These are phyloP conservation scores for Cranoglanis bouderius DNA, from an alignment of 2,113 vertebrate genomes.

Conservation along the genomic window DNA sequence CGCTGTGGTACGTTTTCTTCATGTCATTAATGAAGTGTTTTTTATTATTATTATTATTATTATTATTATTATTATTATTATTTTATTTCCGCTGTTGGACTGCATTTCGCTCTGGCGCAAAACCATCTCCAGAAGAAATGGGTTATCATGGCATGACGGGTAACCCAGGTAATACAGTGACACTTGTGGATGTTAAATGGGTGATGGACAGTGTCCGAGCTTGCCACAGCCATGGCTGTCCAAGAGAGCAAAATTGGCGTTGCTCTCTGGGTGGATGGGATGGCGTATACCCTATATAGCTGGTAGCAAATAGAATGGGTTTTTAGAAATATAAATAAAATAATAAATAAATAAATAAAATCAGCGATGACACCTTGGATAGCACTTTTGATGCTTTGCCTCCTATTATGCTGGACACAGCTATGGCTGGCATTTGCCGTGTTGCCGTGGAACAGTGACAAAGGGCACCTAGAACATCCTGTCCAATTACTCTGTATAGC, in stretches of 20 bases:
- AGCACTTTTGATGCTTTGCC: not conserved
- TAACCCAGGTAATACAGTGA: not conserved
- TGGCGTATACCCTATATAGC: no score
- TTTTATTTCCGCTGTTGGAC: no score
- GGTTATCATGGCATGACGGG: no score
- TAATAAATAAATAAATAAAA: not conserved
- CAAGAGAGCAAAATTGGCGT: no score
- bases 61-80: no score
- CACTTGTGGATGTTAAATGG: not conserved
- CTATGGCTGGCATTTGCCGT: not conserved
- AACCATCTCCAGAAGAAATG: not conserved
- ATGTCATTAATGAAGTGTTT: no score
- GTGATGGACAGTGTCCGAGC: no score
- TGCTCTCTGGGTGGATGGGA: no score
- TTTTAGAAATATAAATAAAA: not conserved
- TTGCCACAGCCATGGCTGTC: no score
- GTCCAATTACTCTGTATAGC: not conserved
- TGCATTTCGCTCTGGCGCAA: no score
- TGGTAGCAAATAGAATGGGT: not conserved
- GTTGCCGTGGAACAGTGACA: not conserved
- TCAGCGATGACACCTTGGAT: not conserved
- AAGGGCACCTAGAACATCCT: not conserved
- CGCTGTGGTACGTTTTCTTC: not conserved
- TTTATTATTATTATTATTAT: no score
- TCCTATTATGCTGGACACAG: not conserved